Conservation (phyloP, 2,888 invertebrate genomes). For the Ommatoiulus sabulosus region DNA sequence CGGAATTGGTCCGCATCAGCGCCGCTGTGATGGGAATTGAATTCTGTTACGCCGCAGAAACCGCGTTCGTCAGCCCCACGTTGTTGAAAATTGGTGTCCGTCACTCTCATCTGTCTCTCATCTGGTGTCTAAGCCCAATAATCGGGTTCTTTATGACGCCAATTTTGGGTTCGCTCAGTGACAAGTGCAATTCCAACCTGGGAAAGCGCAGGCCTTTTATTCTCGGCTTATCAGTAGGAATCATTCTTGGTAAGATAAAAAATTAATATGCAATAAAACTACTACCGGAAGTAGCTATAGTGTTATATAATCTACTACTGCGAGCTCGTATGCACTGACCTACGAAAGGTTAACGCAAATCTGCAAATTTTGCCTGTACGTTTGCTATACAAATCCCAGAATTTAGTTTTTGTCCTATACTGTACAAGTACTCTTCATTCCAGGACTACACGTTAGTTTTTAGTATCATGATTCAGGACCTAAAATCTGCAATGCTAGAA, state of each 20-base stretch:
- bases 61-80: constrained; percentile 96
- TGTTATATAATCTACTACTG: too few species aligned
- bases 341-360: too few species aligned
- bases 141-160: constrained; percentile 96
- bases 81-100: constrained; percentile 90
- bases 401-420: too few species aligned
- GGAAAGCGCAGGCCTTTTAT: constrained; percentile 94
- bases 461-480: too few species aligned
- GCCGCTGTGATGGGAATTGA: constrained; percentile 98
- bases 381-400: too few species aligned
- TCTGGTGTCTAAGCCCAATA: constrained; percentile 94
- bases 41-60: constrained; percentile 97
- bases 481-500: too few species aligned
- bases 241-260: constrained; percentile 79
- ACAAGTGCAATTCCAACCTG: constrained; percentile 82
- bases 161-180: constrained; percentile 90
- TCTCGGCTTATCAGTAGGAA: constrained; percentile 86
- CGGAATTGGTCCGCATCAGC: constrained; percentile 86
- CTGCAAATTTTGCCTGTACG: too few species aligned
- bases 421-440: too few species aligned
- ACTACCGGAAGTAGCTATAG: too few species aligned
- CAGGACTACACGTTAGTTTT: too few species aligned
- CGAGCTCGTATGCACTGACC: too few species aligned
- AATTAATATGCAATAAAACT: not conserved
- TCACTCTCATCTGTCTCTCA: constrained; percentile 93